phyloP scores from a whole-genome alignment of 2,113 vertebrate genomes.

The Gobiocypris rarus region DNA sequence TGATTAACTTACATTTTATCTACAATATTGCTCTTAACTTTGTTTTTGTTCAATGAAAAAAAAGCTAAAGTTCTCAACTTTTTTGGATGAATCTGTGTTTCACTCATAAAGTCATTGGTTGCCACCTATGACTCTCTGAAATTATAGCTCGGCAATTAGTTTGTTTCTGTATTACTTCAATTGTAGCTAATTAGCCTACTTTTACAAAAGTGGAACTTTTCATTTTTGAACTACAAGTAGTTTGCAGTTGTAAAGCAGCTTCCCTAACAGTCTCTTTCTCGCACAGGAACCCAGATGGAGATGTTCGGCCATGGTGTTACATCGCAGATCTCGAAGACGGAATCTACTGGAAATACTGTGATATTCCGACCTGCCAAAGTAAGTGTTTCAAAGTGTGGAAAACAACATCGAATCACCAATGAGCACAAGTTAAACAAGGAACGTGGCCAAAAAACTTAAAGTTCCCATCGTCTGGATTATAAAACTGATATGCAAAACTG shows the following conservation, averaged over 20 bases:
- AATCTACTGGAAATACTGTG: conserved; percentile 96
- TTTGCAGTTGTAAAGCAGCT: conserved; percentile 1
- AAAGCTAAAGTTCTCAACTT: too few species aligned
- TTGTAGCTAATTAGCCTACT: neutral
- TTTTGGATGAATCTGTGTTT: too few species aligned
- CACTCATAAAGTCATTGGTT: neutral
- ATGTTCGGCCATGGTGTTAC: conserved; percentile 97
- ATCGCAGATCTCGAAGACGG: conserved; percentile 91
- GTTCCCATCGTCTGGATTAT: conserved; percentile 42
- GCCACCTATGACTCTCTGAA: neutral
- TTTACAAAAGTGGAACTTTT: neutral
- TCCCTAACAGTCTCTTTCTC: conserved; percentile 9
- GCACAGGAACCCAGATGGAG: conserved; percentile 92
- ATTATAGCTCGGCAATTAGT: neutral
- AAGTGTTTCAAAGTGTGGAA: conserved; percentile 66
- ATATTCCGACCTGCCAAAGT: conserved; percentile 93
- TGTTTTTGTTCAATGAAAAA: too few species aligned
- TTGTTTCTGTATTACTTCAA: neutral
- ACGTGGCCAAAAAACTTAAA: neutral
- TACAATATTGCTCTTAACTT: too few species aligned
- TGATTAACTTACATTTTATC: too few species aligned
- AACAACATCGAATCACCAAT: neutral
- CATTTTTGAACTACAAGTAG: neutral
- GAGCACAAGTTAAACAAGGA: neutral
- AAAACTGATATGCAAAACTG: conserved; percentile 56